These are phyloP conservation scores for Dunckerocampus dactyliophorus DNA, from an alignment of 2,113 vertebrate species.

Conservation along the genomic window DNA sequence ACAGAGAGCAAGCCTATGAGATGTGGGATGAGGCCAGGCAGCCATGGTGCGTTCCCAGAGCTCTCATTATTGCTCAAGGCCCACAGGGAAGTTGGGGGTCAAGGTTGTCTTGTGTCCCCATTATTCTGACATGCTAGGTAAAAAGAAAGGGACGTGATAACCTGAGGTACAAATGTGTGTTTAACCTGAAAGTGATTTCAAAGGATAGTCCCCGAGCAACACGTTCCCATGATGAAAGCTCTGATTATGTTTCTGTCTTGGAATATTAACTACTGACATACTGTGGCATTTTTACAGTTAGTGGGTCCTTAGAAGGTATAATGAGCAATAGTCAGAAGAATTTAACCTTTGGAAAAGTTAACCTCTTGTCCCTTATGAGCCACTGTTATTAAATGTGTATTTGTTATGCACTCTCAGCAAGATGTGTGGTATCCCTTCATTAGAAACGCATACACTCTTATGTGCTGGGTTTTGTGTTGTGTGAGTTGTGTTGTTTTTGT, in stretches of 20 bases:
- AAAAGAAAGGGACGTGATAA: not conserved
- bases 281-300: not conserved
- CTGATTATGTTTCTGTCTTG: not conserved
- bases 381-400: too few species aligned
- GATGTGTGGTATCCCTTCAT: too few species aligned
- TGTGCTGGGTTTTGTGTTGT: not conserved
- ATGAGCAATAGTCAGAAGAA: not conserved
- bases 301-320: not conserved
- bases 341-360: not conserved
- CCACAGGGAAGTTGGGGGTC: not conserved
- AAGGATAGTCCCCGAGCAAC: not conserved
- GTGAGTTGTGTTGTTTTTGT: slow-evolving; percentile 10
- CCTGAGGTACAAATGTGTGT: not conserved
- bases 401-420: too few species aligned
- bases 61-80: not conserved
- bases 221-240: not conserved
- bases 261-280: not conserved
- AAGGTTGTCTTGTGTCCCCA: slow-evolving; percentile 1
- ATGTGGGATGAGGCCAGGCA: not conserved
- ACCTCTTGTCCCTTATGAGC: too few species aligned
- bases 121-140: not conserved
- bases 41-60: not conserved
- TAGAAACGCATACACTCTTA: too few species aligned
- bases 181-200: not conserved
- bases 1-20: too few species aligned